These are phyloP conservation scores for Drosophila kambysellisi DNA, from an alignment of 2,888 invertebrate genomes.

Conservation along the genomic window DNA sequence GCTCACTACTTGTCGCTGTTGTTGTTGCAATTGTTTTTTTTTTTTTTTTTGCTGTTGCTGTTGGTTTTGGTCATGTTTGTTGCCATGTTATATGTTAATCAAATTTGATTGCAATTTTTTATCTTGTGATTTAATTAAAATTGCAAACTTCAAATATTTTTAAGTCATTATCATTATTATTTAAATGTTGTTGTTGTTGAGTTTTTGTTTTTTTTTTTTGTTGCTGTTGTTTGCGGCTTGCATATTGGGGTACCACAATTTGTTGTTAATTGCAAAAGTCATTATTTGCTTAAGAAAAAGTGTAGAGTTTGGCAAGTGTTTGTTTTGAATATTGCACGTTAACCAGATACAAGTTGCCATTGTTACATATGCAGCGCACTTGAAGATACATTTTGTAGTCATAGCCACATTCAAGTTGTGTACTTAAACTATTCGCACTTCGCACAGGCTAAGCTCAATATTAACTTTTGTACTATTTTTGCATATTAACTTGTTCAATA, in stretches of 20 bases:
- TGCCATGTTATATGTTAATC: conserved; percentile 71
- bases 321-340: conserved; percentile 43
- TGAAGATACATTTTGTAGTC: conserved; percentile 43
- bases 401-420: conserved; percentile 2
- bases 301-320: conserved; percentile 51
- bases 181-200: conserved; percentile 1
- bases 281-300: conserved; percentile 67
- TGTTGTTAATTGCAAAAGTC: conserved; percentile 62
- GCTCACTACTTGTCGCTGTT: conserved; percentile 6
- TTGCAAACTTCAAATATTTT: conserved; percentile 66
- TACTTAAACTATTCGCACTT: conserved; percentile 21
- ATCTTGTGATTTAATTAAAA: conserved; percentile 59
- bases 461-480: not conserved
- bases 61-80: conserved; percentile 42
- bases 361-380: conserved; percentile 24
- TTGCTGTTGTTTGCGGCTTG: conserved; percentile 39
- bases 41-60: not conserved
- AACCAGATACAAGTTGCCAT: conserved; percentile 18
- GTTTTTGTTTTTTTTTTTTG: conserved; percentile 6
- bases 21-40: not conserved
- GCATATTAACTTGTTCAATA: not conserved
- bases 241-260: conserved; percentile 34
- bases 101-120: conserved; percentile 65
- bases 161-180: conserved; percentile 56
- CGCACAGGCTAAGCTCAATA: not conserved